Conservation (phyloP, 1,140 invertebrate species). For the Whitmania pigra region DNA sequence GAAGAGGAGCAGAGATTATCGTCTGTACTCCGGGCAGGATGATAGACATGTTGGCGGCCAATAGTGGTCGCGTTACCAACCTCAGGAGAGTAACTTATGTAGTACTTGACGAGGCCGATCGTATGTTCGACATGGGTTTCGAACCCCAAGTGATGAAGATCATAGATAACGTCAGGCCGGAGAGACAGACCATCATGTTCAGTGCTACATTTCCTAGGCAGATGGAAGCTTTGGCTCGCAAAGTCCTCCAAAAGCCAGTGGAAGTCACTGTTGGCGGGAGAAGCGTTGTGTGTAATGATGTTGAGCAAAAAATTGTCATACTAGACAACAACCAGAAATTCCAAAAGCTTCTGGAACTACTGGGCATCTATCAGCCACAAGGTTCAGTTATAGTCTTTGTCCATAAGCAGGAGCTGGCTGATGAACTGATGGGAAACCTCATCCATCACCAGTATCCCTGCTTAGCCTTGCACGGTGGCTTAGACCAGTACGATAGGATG, state of each 20-base stretch:
- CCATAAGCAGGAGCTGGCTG: constrained; percentile 94
- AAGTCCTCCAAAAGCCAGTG: constrained; percentile 84
- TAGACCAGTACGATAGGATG: constrained; percentile 97
- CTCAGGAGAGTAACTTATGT: constrained; percentile 85
- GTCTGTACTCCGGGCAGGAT: constrained; percentile 97
- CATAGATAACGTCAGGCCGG: constrained; percentile 89
- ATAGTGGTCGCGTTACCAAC: constrained; percentile 92
- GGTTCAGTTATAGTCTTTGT: constrained; percentile 94
- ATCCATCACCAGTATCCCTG: constrained; percentile 91
- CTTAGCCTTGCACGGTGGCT: constrained; percentile 92
- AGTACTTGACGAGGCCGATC: constrained; percentile 94
- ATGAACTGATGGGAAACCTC: constrained; percentile 84
- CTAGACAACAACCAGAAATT: constrained; percentile 95
- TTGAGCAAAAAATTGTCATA: constrained; percentile 85
- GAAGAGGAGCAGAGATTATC: constrained; percentile 92
- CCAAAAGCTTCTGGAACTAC: constrained; percentile 84
- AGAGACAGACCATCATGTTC: constrained; percentile 95
- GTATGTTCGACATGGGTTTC: constrained; percentile 99
- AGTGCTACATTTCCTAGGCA: constrained; percentile 96
- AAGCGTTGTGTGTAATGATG: constrained; percentile 94
- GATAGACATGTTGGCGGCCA: constrained; percentile 99
- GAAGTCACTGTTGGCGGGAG: constrained; percentile 85
- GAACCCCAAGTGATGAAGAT: constrained; percentile 97
- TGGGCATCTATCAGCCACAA: constrained; percentile 82
- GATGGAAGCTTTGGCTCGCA: constrained; percentile 92